Conservation (phyloP, 2,888 invertebrate species). For the Coleophora deauratella region DNA sequence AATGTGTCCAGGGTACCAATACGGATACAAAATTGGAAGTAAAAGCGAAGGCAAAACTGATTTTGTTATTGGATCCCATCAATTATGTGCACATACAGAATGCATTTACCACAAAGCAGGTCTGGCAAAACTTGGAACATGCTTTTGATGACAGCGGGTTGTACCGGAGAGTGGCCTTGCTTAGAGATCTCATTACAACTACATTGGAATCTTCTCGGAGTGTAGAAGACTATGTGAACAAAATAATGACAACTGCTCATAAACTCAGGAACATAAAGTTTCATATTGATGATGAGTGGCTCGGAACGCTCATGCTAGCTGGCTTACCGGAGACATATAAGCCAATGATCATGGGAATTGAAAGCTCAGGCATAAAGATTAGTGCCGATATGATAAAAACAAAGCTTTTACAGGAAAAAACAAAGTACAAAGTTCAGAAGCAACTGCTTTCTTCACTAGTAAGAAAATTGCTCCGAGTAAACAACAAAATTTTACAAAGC, state of each 20-base stretch:
- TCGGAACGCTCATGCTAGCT: constrained; percentile 16
- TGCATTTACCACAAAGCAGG: constrained; percentile 5
- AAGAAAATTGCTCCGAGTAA: no score
- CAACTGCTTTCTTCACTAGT: no score
- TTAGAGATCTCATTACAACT: constrained; percentile 17
- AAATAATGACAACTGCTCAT: constrained; percentile 16
- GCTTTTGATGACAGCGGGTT: constrained; percentile 10
- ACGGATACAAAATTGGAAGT: constrained; percentile 7
- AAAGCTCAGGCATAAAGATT: constrained; percentile 4
- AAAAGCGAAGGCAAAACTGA: constrained; percentile 10
- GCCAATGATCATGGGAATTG: constrained; percentile 8
- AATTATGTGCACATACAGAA: constrained; percentile 8
- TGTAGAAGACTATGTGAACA: constrained; percentile 17
- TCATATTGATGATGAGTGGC: constrained; percentile 17
- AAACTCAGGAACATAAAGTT: constrained; percentile 18
- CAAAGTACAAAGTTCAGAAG: no score
- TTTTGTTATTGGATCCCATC: constrained; percentile 5
- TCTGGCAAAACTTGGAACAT: constrained; percentile 7
- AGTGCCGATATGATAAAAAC: constrained; percentile 5
- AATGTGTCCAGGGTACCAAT: constrained; percentile 1
- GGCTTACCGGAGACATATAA: constrained; percentile 14
- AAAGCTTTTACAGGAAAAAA: constrained; percentile 8
- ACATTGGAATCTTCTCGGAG: constrained; percentile 10
- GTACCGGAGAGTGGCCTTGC: constrained; percentile 1
- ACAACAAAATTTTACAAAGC: no score